Conservation (phyloP, 92 coral and sea anemone genomes). For the Bergia puertoricense region DNA sequence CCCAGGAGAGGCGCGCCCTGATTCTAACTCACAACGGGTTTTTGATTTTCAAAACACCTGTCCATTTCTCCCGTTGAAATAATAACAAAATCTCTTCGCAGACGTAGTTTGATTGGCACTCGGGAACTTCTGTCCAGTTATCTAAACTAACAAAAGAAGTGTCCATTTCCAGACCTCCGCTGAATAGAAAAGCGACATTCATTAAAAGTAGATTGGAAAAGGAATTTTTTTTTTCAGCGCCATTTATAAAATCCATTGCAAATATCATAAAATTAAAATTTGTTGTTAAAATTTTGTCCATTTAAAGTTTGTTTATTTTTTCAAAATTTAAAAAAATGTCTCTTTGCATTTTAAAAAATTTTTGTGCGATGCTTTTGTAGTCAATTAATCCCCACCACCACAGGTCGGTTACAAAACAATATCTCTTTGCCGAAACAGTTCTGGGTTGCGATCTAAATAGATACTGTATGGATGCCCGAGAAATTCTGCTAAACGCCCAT, state of each 20-base stretch:
- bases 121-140: not conserved
- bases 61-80: not conserved
- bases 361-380: not conserved
- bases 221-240: too few species aligned
- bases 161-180: not conserved
- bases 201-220: too few species aligned
- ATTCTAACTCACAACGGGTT: not conserved
- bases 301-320: too few species aligned
- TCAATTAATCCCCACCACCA: not conserved
- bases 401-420: not conserved
- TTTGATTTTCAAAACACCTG: not conserved
- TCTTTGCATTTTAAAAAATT: too few species aligned
- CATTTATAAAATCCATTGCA: too few species aligned
- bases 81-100: not conserved
- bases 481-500: constrained; percentile 10
- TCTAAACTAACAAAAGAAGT: too few species aligned
- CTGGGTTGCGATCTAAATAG: constrained; percentile 31
- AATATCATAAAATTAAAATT: too few species aligned
- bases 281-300: too few species aligned
- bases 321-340: too few species aligned
- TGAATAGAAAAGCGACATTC: too few species aligned
- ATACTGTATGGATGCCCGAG: not conserved
- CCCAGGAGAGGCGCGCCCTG: not conserved
- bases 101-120: not conserved
- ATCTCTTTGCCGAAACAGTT: not conserved